Evolutionary conservation across 2,113 vertebrate species (phyloP), one percentile per base, ranked within the genome.

Genomic region (Sapajus apella): DNA sequence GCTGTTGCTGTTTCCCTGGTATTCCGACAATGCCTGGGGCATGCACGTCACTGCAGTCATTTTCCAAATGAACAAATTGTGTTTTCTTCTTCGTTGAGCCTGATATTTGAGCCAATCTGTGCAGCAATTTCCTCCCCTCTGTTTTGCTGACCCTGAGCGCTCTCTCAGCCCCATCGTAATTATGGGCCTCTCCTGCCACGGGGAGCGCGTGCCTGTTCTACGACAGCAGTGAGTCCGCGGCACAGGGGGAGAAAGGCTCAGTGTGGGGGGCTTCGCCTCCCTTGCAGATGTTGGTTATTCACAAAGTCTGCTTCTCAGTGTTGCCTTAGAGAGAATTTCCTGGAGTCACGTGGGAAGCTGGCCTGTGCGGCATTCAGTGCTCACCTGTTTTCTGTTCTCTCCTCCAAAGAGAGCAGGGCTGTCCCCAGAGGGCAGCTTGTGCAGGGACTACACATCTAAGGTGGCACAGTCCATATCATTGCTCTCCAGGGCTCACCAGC

Each of bases 31-130:
- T 8, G 40, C 23, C 35, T 40, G 81, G 90, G 90, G 50, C 90
- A 70, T 76, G 95, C 96, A 96, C 21, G 96, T 96, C 97, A 89
- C 64, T 23, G 32, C 96, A 97, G 85, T 98, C 58, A 97, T 98
- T 98, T 98, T 98, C 98, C 90, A 98, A 98, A 98, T 97, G 97
- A 98, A 98, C 97, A 98, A 98, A 98, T 98, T 97, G 95, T 96
- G 97, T 98, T 98, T 98, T 98, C 97, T 98, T 98, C 97, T 97
- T 98, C 94, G 58, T 73, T 98, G 98, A 98, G 98, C 95, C 97
- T 98, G 97, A 97, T 97, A 98, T 98, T 97, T 97, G 98, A 98
- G 98, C 98, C 98, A 98, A 97, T 98, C 97, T 98, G 97, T 97
- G 98, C 98, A 96, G 90, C 97, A 98, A 95, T 98, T 98, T 98